A percentile compares a stretch with the other conserved stretches of the same genome.
Conservation (phyloP, 2,113 vertebrate species). For the Procavia capensis region DNA sequence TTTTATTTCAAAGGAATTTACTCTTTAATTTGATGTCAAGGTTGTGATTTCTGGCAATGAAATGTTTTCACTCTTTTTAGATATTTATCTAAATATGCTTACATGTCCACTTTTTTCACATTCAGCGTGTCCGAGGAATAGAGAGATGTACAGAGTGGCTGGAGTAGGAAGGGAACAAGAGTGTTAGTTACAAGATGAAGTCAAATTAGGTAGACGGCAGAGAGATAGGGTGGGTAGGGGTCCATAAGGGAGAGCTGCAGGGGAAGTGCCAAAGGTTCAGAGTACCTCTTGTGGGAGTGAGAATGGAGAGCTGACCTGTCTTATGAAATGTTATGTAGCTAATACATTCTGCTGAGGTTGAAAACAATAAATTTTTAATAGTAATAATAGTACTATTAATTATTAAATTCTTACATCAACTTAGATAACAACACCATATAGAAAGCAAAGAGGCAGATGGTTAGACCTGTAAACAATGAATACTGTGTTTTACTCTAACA, state of each 20-base stretch:
- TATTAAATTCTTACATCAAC: background rate
- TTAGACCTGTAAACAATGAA: background rate
- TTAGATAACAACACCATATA: background rate
- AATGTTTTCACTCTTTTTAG: constrained; percentile 34
- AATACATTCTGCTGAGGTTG: background rate
- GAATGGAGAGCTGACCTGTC: background rate
- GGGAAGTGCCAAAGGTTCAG: background rate
- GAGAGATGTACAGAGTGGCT: background rate
- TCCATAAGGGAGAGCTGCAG: background rate
- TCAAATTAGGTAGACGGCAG: background rate
- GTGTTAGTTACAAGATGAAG: background rate
- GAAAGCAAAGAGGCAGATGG: background rate
- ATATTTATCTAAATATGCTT: background rate
- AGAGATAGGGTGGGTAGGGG: fast-evolving
- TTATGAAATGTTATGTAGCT: background rate
- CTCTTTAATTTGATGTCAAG: background rate
- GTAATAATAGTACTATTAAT: background rate
- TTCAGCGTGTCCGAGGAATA: background rate
- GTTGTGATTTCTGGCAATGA: constrained; percentile 44
- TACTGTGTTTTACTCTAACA: background rate
- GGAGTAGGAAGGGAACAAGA: background rate
- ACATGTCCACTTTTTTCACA: background rate
- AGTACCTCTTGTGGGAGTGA: background rate
- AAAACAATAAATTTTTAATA: background rate
- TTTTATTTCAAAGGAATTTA: constrained; percentile 19